These are phyloP conservation scores for Grammomys dolichurus DNA, from an alignment of 2,113 vertebrate species.

Conservation along the genomic window DNA sequence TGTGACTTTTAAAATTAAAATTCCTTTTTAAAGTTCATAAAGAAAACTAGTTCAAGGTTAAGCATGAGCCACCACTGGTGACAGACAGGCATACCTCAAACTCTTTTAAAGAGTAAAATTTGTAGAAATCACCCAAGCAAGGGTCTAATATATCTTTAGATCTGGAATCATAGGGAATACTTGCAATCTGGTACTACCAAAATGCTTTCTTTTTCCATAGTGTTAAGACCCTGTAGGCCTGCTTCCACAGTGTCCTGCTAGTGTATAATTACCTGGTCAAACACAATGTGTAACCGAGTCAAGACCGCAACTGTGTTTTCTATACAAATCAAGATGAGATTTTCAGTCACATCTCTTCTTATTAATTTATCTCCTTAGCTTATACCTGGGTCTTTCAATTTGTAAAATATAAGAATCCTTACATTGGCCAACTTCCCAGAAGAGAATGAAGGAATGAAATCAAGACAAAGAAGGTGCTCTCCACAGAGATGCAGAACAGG, in stretches of 20 bases:
- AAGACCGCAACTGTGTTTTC: not conserved
- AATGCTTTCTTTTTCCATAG: not conserved
- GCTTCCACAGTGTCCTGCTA: not conserved
- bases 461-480: not conserved
- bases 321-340: not conserved
- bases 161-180: not conserved
- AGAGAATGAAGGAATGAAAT: not conserved
- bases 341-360: not conserved
- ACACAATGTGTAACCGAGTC: not conserved
- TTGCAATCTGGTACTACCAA: not conserved
- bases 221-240: not conserved
- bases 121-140: not conserved
- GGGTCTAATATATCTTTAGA: not conserved
- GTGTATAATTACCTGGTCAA: not conserved
- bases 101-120: slow-evolving; percentile 19
- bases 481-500: not conserved
- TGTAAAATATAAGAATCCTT: not conserved
- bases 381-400: not conserved
- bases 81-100: not conserved
- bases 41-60: not conserved
- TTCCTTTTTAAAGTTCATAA: not conserved
- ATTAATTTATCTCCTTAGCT: not conserved
- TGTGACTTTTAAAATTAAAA: slow-evolving; percentile 42
- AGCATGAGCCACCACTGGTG: not conserved
- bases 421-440: not conserved